Base-by-base conservation (phyloP, 2,888 invertebrate species). In the Caenorhabditis sp. region DNA sequence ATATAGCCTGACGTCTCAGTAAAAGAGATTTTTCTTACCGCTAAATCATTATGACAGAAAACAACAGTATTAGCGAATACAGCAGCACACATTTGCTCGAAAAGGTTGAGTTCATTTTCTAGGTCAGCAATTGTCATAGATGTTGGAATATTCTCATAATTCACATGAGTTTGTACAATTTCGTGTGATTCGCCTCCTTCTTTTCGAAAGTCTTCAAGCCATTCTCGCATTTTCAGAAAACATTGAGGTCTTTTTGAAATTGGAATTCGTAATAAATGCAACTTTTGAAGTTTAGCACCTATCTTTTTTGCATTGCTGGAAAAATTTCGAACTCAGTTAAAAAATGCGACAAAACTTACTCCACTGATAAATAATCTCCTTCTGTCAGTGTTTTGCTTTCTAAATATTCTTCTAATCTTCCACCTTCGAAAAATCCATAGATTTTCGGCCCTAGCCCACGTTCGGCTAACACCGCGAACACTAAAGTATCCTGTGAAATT, bases 321-420 rank as follows among this genome's bases (percentile, higher is more conserved):
- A 53, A 17, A 10, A 17, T 14, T 50, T 50, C 8, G 8, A 21
- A 17, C n/a, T 17, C 21, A 53, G 3, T 53, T 3, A 53, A 21
- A 21, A 53, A 12, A 43, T 4, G 21, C 3, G 21, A 53, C 21
- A 43, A 43, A 43, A 60, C 64, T 27, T 8, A 70, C 70, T 67
- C 60, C 50, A 58, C 36, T 38, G 26, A 31, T 17, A 20, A 50
- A 10, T 66, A 57, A 54, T 31, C 43, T 21, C 63, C 67, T 1
- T 38, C 50, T 43, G 63, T 58, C 17, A 71, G 59, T 21, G 71
- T 71, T 21, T 36, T 12, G 57, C 71, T 67, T 2, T 93, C 93
- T 88, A 95, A 94, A 87, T 93, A 97, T 88, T 97, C 94, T 89
- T 97, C 97, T 69, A 97, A 93, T 64, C 97, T 91, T 0, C 97